Percentiles rank a stretch among this genome's conserved stretches.
phyloP scores from a whole-genome alignment of 2,888 invertebrate species.

The Heliconius erato region DNA sequence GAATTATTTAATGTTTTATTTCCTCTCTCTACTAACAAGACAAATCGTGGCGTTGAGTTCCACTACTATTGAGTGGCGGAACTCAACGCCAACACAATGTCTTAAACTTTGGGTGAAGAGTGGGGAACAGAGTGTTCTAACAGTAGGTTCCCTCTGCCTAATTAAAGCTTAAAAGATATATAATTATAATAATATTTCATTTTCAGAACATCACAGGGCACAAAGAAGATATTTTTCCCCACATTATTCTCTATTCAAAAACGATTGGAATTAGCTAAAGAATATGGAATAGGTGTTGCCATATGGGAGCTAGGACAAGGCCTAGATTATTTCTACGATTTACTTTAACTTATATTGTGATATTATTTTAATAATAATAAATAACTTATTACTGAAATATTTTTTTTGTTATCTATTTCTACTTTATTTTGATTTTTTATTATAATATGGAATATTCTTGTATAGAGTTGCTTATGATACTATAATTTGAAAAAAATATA shows the following conservation, averaged over 20 bases:
- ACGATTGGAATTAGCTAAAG: conserved; percentile 91
- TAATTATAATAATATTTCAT: background rate
- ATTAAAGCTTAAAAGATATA: background rate
- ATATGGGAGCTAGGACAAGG: conserved; percentile 99
- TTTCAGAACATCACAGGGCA: conserved; percentile 88
- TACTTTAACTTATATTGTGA: conserved; percentile 72
- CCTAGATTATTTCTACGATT: conserved; percentile 96
- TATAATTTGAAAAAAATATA: no score
- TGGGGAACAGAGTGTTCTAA: background rate
- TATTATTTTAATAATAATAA: conserved; percentile 71
- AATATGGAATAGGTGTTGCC: conserved; percentile 93
- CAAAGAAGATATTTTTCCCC: conserved; percentile 94
- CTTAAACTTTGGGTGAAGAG: no score
- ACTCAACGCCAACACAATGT: no score
- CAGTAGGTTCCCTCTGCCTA: background rate
- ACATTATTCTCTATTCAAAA: conserved; percentile 93
- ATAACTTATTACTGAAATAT: conserved; percentile 54
- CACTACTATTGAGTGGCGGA: no score
- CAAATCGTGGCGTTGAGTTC: no score
- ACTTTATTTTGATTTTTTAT: background rate
- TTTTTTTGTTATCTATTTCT: background rate
- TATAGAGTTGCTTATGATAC: no score
- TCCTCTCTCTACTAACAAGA: background rate
- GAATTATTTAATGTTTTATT: no score
- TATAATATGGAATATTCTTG: background rate